These are phyloP conservation scores for Globodera ellingtonae DNA, from an alignment of 1,140 invertebrate genomes.

Conservation along the genomic window DNA sequence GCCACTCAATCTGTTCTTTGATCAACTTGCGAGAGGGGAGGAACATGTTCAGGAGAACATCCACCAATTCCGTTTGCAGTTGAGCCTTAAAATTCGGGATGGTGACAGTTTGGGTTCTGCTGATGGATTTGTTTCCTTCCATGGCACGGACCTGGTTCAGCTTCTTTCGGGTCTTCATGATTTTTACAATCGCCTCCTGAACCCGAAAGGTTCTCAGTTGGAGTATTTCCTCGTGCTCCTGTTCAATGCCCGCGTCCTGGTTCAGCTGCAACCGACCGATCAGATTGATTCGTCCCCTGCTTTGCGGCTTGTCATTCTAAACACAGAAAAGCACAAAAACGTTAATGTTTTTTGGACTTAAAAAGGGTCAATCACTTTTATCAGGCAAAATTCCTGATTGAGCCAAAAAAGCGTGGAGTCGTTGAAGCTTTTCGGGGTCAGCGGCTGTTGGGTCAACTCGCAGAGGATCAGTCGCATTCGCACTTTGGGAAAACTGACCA, in stretches of 20 bases:
- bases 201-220: slow-evolving; percentile 46
- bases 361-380: slow-evolving; percentile 41
- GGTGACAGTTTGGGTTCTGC: no score
- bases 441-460: slow-evolving; percentile 34
- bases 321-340: slow-evolving; percentile 59
- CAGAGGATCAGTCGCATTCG: slow-evolving; percentile 49
- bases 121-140: no score
- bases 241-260: slow-evolving; percentile 36
- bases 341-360: background rate
- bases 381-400: slow-evolving; percentile 49
- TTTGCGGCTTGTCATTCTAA: slow-evolving; percentile 54
- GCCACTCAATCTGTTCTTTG: slow-evolving; percentile 98
- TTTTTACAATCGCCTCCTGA: slow-evolving; percentile 96
- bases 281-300: slow-evolving; percentile 48
- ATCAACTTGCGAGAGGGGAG: slow-evolving; percentile 98
- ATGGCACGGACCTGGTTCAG: slow-evolving; percentile 74
- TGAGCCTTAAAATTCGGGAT: slow-evolving; percentile 21
- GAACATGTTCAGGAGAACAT: slow-evolving; percentile 99
- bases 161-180: slow-evolving; percentile 84
- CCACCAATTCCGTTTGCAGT: slow-evolving; percentile 92
- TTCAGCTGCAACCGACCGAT: slow-evolving; percentile 48
- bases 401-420: slow-evolving; percentile 52
- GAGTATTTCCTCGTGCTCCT: slow-evolving; percentile 56
- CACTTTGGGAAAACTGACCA: slow-evolving; percentile 46
- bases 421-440: slow-evolving; percentile 45